Percentiles rank a stretch among this genome's conserved stretches.
Conservation (phyloP, 2,113 vertebrate species). For the Laticauda colubrina region DNA sequence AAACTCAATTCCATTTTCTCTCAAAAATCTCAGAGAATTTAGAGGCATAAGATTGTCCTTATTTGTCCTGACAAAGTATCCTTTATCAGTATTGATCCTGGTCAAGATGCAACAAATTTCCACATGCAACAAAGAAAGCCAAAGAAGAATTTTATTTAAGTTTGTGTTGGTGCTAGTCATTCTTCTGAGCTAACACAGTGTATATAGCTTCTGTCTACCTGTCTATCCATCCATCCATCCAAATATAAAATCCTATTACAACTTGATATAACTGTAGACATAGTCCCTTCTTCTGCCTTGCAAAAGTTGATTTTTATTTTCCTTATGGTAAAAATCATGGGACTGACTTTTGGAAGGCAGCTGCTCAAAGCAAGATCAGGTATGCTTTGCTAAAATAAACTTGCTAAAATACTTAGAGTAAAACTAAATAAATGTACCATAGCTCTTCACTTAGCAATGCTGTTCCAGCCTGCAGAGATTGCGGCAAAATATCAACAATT, state of each 20-base stretch:
- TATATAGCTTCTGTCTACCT: neutral
- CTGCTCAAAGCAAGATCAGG: slow-evolving; percentile 48
- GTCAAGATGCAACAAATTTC: neutral
- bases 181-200: neutral
- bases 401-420: slow-evolving; percentile 72
- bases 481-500: slow-evolving; percentile 72
- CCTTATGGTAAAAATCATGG: slow-evolving; percentile 20
- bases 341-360: slow-evolving; percentile 35
- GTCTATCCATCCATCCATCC: neutral
- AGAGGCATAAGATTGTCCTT: neutral
- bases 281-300: neutral
- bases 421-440: slow-evolving; percentile 73
- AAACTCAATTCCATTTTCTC: neutral
- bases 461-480: slow-evolving; percentile 76
- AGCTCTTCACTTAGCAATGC: slow-evolving; percentile 72
- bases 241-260: neutral
- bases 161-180: neutral
- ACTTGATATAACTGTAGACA: neutral
- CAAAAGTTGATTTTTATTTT: slow-evolving; percentile 1
- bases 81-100: neutral
- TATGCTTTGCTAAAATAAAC: slow-evolving; percentile 65
- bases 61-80: neutral
- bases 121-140: neutral
- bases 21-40: neutral
- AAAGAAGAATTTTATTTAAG: neutral